Base-by-base conservation (phyloP, 2,113 vertebrate species). In the Rhadina sibilatrix region DNA sequence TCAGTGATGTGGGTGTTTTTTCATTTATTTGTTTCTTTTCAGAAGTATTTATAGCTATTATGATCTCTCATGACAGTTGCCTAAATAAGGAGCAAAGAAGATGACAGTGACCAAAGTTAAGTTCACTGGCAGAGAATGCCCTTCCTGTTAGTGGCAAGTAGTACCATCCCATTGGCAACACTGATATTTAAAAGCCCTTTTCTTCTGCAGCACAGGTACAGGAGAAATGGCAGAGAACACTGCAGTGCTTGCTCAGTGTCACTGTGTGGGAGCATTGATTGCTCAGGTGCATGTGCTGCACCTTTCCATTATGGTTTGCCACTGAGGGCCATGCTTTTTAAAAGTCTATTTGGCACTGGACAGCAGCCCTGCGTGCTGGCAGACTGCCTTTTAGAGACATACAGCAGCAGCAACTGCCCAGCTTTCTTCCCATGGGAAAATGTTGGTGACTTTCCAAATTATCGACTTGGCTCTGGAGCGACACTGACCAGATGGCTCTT, bases 391-490 rank as follows among this genome's bases (percentile, higher is more conserved):
- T 64, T 28, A 38, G 66, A 95, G 59, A 63, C 52, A n/a, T 38
- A 54, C 35, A 88, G 79, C 88, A 96, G 63, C 84, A 94, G 79
- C 82, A 91, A 90, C 92, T 92, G 93, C 56, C 85, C 87, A 74
- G 94, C 85, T 94, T 91, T 85, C 85, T 95, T 91, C 90, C 40
- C 25, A 8, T 54, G 42, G 71, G 85, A 90, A 89, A 86, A 90
- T 15, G 11, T 37, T 95, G 95, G 94, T 54, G 93, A 88, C 27
- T 65, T 37, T 93, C 93, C 90, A 93, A 40, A 86, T 93, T 70
- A 71, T 75, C 0, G 0, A 16, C 75, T 81, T 96, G 95, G 68
- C 90, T 94, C 42, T 72, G 44, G 35, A 90, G 56, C 8, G 44
- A 46, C 56, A 80, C 72, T 89, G 94, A n/a, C 83, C 92, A 93